Conservation (phyloP, 2,797 vertebrate genomes). For the Aplochiton taeniatus region DNA sequence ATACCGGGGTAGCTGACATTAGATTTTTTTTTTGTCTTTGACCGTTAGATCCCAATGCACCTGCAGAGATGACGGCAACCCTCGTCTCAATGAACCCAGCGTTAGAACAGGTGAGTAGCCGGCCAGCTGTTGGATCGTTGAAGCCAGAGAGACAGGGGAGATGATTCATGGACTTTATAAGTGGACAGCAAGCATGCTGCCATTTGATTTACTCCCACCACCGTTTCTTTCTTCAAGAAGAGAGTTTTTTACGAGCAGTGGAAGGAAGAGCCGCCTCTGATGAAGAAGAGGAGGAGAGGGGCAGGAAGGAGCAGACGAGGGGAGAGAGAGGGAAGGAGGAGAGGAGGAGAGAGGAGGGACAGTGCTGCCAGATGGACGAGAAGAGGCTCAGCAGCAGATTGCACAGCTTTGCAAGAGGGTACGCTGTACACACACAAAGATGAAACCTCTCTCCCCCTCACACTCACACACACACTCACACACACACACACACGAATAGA, state of each 20-base stretch:
- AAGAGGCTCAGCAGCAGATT: constrained; percentile 52
- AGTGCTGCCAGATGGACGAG: constrained; percentile 52
- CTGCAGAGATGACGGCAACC: constrained; percentile 38
- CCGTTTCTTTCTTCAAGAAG: constrained; percentile 38
- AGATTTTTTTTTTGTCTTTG: constrained; percentile 8
- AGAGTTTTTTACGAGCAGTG: constrained; percentile 75
- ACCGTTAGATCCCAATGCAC: constrained; percentile 58
- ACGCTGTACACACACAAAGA: constrained; percentile 9
- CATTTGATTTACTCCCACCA: too few species aligned
- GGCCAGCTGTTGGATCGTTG: neutral
- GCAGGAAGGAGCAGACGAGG: constrained; percentile 32
- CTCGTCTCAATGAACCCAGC: constrained; percentile 42
- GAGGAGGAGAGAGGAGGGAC: constrained; percentile 33
- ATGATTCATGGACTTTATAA: neutral
- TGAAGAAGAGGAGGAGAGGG: constrained; percentile 74
- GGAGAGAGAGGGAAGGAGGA: constrained; percentile 27
- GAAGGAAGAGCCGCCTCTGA: constrained; percentile 79
- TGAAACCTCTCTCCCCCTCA: neutral
- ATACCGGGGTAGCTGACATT: neutral
- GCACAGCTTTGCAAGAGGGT: constrained; percentile 65
- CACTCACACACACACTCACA: neutral
- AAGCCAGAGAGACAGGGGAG: neutral
- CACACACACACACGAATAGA: neutral
- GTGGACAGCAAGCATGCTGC: neutral
- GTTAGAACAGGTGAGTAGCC: constrained; percentile 51